These are phyloP conservation scores for Carollia perspicillata DNA, from an alignment of 2,113 vertebrate species.

Conservation along the genomic window DNA sequence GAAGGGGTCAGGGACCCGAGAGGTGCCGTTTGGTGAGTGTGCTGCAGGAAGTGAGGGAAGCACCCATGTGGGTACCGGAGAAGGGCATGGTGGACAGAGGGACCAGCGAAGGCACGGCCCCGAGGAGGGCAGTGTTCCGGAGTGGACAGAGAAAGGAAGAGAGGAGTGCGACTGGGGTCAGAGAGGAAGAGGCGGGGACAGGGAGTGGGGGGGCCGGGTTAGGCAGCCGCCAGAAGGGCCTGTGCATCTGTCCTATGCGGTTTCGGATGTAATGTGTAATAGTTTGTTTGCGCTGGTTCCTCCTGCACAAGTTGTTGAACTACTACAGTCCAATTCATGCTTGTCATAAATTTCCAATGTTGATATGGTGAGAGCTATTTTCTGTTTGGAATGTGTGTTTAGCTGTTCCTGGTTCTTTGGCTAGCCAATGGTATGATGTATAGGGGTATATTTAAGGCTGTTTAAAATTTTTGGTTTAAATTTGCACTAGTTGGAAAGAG, in stretches of 20 bases:
- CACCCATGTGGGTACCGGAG: not conserved
- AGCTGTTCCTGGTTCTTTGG: not conserved
- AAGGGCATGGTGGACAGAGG: not conserved
- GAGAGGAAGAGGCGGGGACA: not conserved
- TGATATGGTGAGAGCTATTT: not conserved
- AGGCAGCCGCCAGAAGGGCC: not conserved
- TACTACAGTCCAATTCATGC: not conserved
- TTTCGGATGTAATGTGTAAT: not conserved
- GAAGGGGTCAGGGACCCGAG: not conserved
- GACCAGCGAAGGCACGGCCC: not conserved
- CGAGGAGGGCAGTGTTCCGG: not conserved
- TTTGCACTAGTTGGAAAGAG: not conserved
- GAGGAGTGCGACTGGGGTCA: not conserved
- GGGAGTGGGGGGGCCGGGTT: not conserved
- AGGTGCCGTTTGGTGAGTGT: not conserved
- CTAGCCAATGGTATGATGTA: not conserved
- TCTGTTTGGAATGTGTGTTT: not conserved
- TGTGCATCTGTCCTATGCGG: not conserved
- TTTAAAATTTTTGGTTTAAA: not conserved
- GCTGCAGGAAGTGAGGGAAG: not conserved
- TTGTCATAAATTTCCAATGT: not conserved
- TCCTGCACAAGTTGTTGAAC: not conserved
- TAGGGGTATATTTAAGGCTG: not conserved
- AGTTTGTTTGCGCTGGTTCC: not conserved
- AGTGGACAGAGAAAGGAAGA: not conserved